Percentiles rank a stretch among this genome's conserved stretches.
Evolutionary conservation across 1,140 invertebrate genomes (phyloP).

Genomic region (Drosophila arawakana): DNA sequence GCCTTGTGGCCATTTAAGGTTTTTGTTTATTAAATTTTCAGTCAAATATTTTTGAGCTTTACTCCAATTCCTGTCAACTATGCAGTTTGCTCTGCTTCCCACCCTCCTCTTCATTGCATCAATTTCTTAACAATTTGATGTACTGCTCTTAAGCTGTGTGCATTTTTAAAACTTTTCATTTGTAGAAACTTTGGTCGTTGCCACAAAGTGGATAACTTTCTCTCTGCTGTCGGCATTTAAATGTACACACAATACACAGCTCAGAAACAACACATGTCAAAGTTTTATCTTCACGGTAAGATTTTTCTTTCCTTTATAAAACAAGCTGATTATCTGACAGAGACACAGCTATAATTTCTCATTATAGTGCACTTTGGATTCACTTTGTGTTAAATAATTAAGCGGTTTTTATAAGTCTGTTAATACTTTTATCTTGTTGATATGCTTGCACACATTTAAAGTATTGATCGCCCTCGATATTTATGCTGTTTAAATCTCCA

Average conservation of each 20-base stretch:
- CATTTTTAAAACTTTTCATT: conserved; percentile 48
- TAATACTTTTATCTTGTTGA: too few species aligned
- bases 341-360: not conserved
- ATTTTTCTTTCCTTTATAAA: not conserved
- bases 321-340: not conserved
- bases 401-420: too few species aligned
- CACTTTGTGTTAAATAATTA: not conserved
- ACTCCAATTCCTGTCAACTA: conserved; percentile 36
- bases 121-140: not conserved
- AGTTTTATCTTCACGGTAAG: conserved; percentile 1
- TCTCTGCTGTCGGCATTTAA: conserved; percentile 12
- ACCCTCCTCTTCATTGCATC: too few species aligned
- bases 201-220: conserved; percentile 30
- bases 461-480: too few species aligned
- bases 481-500: too few species aligned
- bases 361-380: too few species aligned
- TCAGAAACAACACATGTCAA: not conserved
- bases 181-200: conserved; percentile 22
- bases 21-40: conserved; percentile 72
- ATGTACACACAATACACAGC: not conserved
- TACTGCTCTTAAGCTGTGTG: conserved; percentile 32
- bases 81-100: not conserved
- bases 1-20: conserved; percentile 46
- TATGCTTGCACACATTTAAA: too few species aligned
- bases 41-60: conserved; percentile 33